phyloP scores from a whole-genome alignment of 2,113 vertebrate genomes.

The Sorex araneus region DNA sequence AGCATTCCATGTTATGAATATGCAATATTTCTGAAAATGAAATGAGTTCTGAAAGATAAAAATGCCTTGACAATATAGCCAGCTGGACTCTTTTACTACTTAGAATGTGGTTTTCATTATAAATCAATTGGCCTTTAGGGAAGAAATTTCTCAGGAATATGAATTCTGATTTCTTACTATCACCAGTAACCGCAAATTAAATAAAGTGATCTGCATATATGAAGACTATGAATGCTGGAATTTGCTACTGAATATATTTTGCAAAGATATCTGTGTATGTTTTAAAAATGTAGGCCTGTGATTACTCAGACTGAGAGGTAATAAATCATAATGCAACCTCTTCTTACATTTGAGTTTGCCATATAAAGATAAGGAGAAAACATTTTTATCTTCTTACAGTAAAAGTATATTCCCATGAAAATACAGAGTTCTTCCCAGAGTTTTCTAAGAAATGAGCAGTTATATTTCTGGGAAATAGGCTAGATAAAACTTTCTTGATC shows the following conservation, averaged over 20 bases:
- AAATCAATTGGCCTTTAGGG: constrained; percentile 41
- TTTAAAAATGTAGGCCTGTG: background rate
- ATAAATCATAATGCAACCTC: background rate
- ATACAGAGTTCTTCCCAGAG: background rate
- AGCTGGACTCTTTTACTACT: constrained; percentile 58
- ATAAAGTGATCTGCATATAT: constrained; percentile 2
- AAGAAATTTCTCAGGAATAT: constrained; percentile 66
- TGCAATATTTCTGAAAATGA: background rate
- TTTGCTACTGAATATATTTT: constrained; percentile 25
- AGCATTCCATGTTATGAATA: background rate
- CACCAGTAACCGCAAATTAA: constrained; percentile 68
- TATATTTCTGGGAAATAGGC: background rate
- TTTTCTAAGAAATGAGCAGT: background rate
- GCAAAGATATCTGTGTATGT: constrained; percentile 16
- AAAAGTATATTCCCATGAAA: constrained; percentile 16
- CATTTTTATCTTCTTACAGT: background rate
- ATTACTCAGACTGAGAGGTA: background rate
- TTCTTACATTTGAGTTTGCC: background rate
- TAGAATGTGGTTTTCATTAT: constrained; percentile 66
- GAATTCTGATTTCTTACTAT: constrained; percentile 69
- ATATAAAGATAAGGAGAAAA: constrained; percentile 46
- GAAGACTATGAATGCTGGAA: constrained; percentile 12
- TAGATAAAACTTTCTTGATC: background rate
- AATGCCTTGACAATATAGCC: constrained; percentile 24
- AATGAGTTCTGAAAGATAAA: constrained; percentile 22